Evolutionary conservation across 2,888 invertebrate genomes (phyloP).

Genomic region (Gnatocerus cornutus): DNA sequence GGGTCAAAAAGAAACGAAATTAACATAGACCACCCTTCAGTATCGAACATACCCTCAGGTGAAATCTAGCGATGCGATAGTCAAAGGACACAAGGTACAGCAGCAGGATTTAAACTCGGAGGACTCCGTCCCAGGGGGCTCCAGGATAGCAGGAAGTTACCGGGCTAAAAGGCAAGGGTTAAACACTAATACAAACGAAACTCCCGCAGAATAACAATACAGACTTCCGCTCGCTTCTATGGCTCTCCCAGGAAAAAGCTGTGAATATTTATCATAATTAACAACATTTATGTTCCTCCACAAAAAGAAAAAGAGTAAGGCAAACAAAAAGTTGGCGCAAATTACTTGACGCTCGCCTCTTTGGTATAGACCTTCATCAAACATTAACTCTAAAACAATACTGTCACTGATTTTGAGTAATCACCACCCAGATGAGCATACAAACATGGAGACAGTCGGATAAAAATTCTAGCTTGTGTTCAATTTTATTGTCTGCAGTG

Average conservation of each 20-base stretch:
- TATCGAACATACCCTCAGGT: conserved; percentile 55
- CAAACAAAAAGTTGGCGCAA: conserved; percentile 69
- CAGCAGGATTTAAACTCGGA: conserved; percentile 67
- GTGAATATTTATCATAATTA: conserved; percentile 73
- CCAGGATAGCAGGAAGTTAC: conserved; percentile 70
- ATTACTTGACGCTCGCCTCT: conserved; percentile 63
- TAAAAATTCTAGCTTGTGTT: neutral
- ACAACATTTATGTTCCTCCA: conserved; percentile 70
- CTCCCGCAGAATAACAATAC: conserved; percentile 71
- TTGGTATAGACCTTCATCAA: conserved; percentile 51
- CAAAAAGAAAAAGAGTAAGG: conserved; percentile 68
- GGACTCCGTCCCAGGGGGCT: conserved; percentile 68
- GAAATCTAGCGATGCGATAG: conserved; percentile 55
- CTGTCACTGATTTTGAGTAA: conserved; percentile 54
- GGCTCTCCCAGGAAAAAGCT: conserved; percentile 72
- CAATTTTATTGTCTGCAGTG: conserved; percentile 11
- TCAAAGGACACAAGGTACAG: conserved; percentile 64
- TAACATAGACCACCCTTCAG: conserved; percentile 62
- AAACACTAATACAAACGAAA: conserved; percentile 71
- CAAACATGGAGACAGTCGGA: neutral
- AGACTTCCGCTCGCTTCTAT: conserved; percentile 69
- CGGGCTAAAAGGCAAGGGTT: conserved; percentile 71
- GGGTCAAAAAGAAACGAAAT: conserved; percentile 57
- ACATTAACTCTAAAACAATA: conserved; percentile 54
- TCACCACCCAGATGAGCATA: conserved; percentile 20